Evolutionary conservation across 2,113 vertebrate species (phyloP).

Genomic region (Trinectes maculatus): DNA sequence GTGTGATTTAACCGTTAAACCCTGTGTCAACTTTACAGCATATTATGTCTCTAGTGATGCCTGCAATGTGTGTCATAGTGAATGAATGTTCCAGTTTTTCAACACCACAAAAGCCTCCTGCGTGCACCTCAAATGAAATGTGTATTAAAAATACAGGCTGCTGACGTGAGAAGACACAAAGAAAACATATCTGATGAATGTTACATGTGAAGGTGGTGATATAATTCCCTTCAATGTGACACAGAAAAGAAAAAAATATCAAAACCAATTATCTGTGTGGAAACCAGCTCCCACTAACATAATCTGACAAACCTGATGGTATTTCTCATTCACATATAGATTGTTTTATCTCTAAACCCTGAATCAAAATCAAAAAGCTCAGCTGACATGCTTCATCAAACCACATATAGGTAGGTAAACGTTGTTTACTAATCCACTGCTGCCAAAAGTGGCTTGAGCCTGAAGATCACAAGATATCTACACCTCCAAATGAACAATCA

Average conservation of each 20-base stretch:
- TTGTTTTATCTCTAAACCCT: neutral
- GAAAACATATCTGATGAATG: too few relatives aligned
- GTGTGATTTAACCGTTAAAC: constrained; percentile 44
- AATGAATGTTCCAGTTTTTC: too few relatives aligned
- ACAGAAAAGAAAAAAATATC: neutral
- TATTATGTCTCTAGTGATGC: neutral
- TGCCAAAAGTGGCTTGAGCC: too few relatives aligned
- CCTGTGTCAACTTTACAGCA: constrained; percentile 29
- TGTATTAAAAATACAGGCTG: constrained; percentile 2
- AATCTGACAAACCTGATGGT: neutral
- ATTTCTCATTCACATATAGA: constrained; percentile 4
- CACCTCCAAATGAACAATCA: neutral
- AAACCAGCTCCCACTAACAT: constrained; percentile 54
- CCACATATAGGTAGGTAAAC: too few relatives aligned
- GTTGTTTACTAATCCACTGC: neutral
- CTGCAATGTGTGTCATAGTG: too few relatives aligned
- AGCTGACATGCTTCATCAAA: neutral
- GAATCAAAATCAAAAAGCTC: too few relatives aligned
- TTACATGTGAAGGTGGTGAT: too few relatives aligned
- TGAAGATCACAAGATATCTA: too few relatives aligned
- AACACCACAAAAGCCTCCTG: constrained; percentile 6
- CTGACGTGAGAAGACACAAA: neutral
- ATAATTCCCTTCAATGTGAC: constrained; percentile 26
- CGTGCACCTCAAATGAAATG: neutral
- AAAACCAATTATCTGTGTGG: constrained; percentile 20